Evolutionary conservation across 2,113 vertebrate species (phyloP).

Genomic region (Melospiza melodia): DNA sequence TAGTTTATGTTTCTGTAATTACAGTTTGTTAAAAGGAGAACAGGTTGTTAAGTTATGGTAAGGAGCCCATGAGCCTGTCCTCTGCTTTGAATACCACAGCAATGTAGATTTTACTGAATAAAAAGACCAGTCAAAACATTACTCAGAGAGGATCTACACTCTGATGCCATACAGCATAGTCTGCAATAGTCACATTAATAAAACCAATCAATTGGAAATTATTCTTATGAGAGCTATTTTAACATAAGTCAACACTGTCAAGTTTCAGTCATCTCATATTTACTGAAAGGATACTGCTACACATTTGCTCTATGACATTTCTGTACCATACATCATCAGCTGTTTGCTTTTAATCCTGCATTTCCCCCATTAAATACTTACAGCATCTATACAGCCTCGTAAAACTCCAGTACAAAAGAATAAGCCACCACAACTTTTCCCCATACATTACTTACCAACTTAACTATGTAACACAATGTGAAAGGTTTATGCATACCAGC

Average conservation of each 20-base stretch:
- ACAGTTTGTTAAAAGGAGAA: constrained; percentile 36
- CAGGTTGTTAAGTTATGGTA: not conserved
- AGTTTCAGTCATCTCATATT: not conserved
- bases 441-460: constrained; percentile 48
- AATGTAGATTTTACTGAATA: not conserved
- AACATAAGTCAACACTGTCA: not conserved
- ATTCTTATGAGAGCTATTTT: not conserved
- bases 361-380: constrained; percentile 38
- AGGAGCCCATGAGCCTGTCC: not conserved
- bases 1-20: constrained; percentile 51
- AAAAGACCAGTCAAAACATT: not conserved
- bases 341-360: constrained; percentile 7
- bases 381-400: constrained; percentile 30
- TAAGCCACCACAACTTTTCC: constrained; percentile 18
- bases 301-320: not conserved
- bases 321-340: not conserved
- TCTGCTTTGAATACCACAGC: not conserved
- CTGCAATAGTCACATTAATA: not conserved
- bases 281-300: not conserved
- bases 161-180: not conserved
- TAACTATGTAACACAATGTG: constrained; percentile 37
- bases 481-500: constrained; percentile 60
- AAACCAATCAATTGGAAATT: not conserved
- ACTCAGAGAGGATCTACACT: not conserved
- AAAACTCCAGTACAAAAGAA: constrained; percentile 49